Conservation (phyloP, 2,888 invertebrate genomes). For the Cryptocephalus primarius region DNA sequence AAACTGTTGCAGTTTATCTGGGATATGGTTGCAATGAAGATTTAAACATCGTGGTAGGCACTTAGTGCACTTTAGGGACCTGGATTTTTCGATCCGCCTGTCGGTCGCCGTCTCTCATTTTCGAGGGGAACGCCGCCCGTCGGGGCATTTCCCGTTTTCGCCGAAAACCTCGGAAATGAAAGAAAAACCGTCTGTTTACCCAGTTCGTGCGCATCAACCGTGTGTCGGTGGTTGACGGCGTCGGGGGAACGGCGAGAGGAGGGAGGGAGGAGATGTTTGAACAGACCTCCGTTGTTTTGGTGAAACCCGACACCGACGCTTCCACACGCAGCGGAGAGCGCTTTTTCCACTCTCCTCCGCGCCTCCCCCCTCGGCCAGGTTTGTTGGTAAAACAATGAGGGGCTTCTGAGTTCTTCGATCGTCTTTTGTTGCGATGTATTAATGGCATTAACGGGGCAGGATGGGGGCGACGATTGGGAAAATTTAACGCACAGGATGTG, state of each 20-base stretch:
- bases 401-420: conserved; percentile 5
- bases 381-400: conserved; percentile 10
- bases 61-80: too few species aligned
- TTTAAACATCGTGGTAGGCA: too few species aligned
- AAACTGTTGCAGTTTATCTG: too few species aligned
- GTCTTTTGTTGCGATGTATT: conserved; percentile 1
- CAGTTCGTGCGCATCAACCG: conserved; percentile 3
- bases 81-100: too few species aligned
- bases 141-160: too few species aligned
- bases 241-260: neutral
- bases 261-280: conserved; percentile 14
- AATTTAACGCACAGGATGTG: too few species aligned
- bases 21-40: too few species aligned
- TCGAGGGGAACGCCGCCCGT: too few species aligned
- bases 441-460: neutral
- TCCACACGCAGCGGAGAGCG: conserved; percentile 9
- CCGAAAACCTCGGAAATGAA: neutral
- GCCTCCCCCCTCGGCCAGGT: conserved; percentile 3
- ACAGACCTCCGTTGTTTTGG: conserved; percentile 21
- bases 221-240: conserved; percentile 3
- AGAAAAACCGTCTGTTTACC: conserved; percentile 7
- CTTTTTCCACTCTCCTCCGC: conserved; percentile 10
- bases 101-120: too few species aligned
- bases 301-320: conserved; percentile 19
- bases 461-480: too few species aligned